A percentile compares a stretch with the other conserved stretches of the same genome.
Evolutionary conservation across 2,888 invertebrate genomes (phyloP).

Genomic region (Noctua pronuba): DNA sequence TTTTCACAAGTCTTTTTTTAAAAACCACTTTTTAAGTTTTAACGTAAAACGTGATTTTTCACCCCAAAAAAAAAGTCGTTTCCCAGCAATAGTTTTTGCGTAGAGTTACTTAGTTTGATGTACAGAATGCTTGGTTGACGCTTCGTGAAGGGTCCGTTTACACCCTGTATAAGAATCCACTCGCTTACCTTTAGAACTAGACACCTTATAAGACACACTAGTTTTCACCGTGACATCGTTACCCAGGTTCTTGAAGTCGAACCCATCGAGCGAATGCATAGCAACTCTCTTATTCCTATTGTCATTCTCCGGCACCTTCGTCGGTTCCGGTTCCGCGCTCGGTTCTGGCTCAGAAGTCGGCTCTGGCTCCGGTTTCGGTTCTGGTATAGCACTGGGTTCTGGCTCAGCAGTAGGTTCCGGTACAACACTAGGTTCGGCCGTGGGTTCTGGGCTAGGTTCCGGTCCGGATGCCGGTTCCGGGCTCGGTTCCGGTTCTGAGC

Average conservation of each 20-base stretch:
- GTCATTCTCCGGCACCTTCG: slow-evolving; percentile 74
- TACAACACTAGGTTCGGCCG: slow-evolving; percentile 67
- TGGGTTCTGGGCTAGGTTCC: slow-evolving; percentile 73
- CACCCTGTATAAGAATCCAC: too few species aligned
- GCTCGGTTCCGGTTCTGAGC: slow-evolving; percentile 64
- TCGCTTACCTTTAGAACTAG: slow-evolving; percentile 88
- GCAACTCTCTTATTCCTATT: slow-evolving; percentile 91
- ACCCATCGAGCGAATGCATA: slow-evolving; percentile 85
- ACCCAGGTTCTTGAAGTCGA: slow-evolving; percentile 87
- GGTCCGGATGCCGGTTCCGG: slow-evolving; percentile 70
- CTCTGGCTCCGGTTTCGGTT: slow-evolving; percentile 78
- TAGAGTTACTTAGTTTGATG: too few species aligned
- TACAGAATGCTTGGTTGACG: too few species aligned
- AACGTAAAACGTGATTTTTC: too few species aligned
- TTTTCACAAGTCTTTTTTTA: too few species aligned
- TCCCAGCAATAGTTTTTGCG: too few species aligned
- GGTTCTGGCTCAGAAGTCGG: slow-evolving; percentile 76
- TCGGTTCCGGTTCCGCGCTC: slow-evolving; percentile 79
- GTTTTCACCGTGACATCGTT: slow-evolving; percentile 94
- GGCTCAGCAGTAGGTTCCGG: slow-evolving; percentile 72
- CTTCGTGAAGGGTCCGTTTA: too few species aligned
- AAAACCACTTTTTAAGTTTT: too few species aligned
- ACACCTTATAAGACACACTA: slow-evolving; percentile 95
- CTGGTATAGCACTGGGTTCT: slow-evolving; percentile 75
- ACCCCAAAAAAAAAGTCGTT: too few species aligned